phyloP scores from a whole-genome alignment of 2,113 vertebrate genomes.

The Alexandromys fortis region DNA sequence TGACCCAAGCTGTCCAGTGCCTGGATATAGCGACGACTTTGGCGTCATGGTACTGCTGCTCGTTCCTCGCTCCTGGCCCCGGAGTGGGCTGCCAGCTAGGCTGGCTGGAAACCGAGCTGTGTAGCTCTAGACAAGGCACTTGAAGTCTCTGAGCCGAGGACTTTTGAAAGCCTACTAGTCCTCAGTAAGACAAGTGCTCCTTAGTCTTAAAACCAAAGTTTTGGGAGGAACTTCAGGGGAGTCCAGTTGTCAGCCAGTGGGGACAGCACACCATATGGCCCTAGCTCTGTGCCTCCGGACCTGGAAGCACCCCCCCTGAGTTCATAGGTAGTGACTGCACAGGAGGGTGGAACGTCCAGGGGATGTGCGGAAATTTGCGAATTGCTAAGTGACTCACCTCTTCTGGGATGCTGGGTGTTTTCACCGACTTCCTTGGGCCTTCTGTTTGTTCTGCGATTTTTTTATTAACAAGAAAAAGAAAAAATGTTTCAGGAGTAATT shows the following conservation, averaged over 20 bases:
- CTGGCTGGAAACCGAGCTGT: neutral
- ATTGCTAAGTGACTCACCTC: neutral
- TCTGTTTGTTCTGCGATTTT: conserved; percentile 23
- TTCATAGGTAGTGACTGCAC: neutral
- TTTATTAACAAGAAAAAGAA: conserved; percentile 39
- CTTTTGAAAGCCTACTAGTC: neutral
- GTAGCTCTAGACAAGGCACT: neutral
- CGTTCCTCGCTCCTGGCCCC: neutral
- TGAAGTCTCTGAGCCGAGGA: conserved; percentile 38
- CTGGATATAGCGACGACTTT: neutral
- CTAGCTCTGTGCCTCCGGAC: neutral
- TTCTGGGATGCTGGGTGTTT: neutral
- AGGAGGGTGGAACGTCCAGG: neutral
- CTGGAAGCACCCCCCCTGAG: neutral
- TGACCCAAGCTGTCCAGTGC: neutral
- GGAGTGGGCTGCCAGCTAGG: neutral
- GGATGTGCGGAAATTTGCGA: neutral
- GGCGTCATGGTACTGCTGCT: neutral
- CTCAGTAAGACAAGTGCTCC: neutral
- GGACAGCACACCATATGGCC: neutral
- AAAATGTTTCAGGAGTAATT: conserved; percentile 27
- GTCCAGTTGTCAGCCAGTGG: neutral
- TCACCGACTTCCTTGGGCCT: neutral
- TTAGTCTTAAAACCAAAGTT: neutral
- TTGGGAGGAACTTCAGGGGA: conserved; percentile 3